Evolutionary conservation across 2,113 vertebrate genomes (phyloP).

Genomic region (Mirounga angustirostris): DNA sequence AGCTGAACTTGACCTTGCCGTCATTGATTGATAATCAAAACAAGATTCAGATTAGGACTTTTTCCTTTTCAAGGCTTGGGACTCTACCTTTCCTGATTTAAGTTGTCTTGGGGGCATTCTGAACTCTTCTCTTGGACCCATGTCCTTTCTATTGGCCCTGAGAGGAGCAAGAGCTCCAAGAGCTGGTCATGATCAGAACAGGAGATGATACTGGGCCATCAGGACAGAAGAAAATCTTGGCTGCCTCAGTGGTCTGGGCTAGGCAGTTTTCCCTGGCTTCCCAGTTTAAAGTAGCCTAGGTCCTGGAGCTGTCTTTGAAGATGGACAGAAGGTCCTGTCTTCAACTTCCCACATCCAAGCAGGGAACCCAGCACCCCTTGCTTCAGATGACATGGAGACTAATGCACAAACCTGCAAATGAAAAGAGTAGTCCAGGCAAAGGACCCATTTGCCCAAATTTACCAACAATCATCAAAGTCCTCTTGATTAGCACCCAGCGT

Average conservation of each 20-base stretch:
- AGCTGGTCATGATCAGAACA: background rate
- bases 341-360: background rate
- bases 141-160: background rate
- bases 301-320: background rate
- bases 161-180: background rate
- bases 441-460: background rate
- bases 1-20: too few relatives aligned
- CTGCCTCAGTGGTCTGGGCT: background rate
- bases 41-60: too few relatives aligned
- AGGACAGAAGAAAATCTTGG: background rate
- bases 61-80: background rate
- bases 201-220: background rate
- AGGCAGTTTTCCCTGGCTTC: background rate
- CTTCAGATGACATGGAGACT: background rate
- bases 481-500: background rate
- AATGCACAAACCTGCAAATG: background rate
- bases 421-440: background rate
- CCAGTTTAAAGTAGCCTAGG: background rate
- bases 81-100: background rate
- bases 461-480: background rate
- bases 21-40: too few relatives aligned
- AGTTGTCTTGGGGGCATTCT: background rate
- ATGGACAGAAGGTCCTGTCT: background rate
- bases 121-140: background rate
- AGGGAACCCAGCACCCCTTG: background rate